Evolutionary conservation across 2,113 vertebrate species (phyloP).

Genomic region (Pongo abelii): DNA sequence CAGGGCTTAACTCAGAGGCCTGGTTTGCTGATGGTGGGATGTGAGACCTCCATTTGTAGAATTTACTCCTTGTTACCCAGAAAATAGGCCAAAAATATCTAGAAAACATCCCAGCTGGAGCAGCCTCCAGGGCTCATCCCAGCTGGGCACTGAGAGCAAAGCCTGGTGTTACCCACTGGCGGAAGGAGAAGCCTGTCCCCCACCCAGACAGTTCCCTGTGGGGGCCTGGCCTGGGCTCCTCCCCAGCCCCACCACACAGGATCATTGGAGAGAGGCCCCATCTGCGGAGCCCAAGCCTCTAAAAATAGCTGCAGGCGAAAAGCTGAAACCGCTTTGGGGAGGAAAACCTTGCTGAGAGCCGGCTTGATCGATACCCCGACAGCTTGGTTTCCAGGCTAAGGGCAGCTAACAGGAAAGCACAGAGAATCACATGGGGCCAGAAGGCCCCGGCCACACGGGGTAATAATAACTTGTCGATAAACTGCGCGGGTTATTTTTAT

Average conservation of each 20-base stretch:
- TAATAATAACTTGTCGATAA: slow-evolving; percentile 43
- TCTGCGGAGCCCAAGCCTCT: slow-evolving; percentile 40
- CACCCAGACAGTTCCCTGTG: neutral
- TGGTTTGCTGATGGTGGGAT: neutral
- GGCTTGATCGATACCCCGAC: slow-evolving; percentile 44
- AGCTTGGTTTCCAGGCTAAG: neutral
- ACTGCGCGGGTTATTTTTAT: neutral
- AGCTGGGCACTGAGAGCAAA: neutral
- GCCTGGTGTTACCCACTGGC: neutral
- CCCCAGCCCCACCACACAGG: neutral
- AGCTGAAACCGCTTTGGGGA: slow-evolving; percentile 72
- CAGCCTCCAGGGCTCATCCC: neutral
- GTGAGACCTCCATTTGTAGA: neutral
- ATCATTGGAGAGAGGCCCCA: slow-evolving; percentile 25
- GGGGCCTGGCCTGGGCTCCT: neutral
- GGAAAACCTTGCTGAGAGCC: slow-evolving; percentile 14
- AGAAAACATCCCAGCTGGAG: neutral
- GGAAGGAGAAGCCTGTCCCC: too few relatives aligned
- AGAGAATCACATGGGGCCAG: neutral
- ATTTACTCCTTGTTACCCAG: neutral
- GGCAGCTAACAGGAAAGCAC: slow-evolving; percentile 48
- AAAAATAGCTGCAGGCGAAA: slow-evolving; percentile 75
- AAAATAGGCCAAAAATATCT: neutral
- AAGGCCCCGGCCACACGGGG: neutral
- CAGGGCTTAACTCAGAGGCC: neutral